Conservation (phyloP, 2,113 vertebrate genomes). For the Crotalus viridis region DNA sequence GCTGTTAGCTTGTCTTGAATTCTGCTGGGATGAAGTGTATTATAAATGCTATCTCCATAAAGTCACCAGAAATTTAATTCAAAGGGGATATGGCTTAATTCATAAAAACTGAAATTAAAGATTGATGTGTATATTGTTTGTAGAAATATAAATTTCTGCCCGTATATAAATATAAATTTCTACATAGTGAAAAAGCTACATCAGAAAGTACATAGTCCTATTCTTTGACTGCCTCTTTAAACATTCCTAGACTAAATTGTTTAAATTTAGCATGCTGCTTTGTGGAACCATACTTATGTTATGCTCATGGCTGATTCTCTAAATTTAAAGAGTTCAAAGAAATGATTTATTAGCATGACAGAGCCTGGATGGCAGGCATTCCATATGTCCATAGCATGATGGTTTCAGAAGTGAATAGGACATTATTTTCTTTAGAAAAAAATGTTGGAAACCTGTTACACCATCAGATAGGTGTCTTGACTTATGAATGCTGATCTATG, state of each 20-base stretch:
- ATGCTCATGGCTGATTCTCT: conserved; percentile 52
- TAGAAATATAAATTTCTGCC: background rate
- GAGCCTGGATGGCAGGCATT: conserved; percentile 50
- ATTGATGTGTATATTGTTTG: background rate
- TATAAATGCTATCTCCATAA: background rate
- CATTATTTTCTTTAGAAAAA: conserved; percentile 16
- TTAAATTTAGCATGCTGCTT: conserved; percentile 68
- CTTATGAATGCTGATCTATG: background rate
- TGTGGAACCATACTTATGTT: conserved; percentile 54
- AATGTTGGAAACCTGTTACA: conserved; percentile 26
- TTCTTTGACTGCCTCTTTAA: conserved; percentile 61
- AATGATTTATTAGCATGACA: conserved; percentile 58
- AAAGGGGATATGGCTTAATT: background rate
- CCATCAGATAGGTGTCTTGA: background rate
- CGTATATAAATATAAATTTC: background rate
- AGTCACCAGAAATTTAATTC: background rate
- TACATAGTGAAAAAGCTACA: conserved; percentile 57
- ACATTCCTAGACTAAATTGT: conserved; percentile 70
- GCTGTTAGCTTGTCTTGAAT: background rate
- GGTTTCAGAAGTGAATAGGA: conserved; percentile 43
- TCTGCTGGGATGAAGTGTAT: background rate
- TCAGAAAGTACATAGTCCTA: conserved; percentile 36
- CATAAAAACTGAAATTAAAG: background rate
- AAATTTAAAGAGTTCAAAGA: conserved; percentile 60
- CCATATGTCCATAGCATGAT: conserved; percentile 35